Base-by-base conservation (phyloP, 2,888 invertebrate species). In the Myopa tessellatipennis region DNA sequence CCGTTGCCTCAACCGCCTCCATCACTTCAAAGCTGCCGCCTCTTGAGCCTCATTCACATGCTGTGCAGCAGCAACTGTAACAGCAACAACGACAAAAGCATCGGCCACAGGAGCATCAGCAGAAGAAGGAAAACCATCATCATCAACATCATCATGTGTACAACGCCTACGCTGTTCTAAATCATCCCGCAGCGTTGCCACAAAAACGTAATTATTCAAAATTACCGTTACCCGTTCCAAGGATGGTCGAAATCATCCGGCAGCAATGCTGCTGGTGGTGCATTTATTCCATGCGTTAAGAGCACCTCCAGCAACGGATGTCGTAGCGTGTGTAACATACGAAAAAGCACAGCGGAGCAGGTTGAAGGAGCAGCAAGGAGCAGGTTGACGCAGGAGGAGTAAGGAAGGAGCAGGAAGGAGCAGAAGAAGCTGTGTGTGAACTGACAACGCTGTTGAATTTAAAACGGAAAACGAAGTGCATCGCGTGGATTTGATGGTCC, bases 161-260 rank as follows among this genome's bases (percentile, higher is more conserved):
- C 70, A 45, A 26, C 65, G 10, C 52, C 68, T 70, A 74, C 74
- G 18, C 34, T 38, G 36, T 12, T 36, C 8, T 34, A n/a, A 74
- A 50, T 58, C 34, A 45, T 73, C 18, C 52, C 45, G 18, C 34
- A 12, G 73, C 73, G 34, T 74, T 63, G 45, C 61, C 72, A 61
- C 72, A 75, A 72, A 72, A 76, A 40, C 63, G 58, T 61, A 67
- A 74, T 68, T 60, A 72, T 77, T 69, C 26, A 16, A 80, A 80
- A 71, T 77, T 77, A 58, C 79, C 77, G 74, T 80, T 76, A 74
- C 76, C 77, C 34, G 71, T 65, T 8, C 55, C 55, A 45, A 3
- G 3, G 16, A n/a, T 4, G 55, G 14, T 55, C 55, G n/a, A 55
- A 16, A 55, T 50, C 50, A 10, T 55, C n/a, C 55, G 55, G 5